These are phyloP conservation scores for Hyla sarda DNA, from an alignment of 2,113 vertebrate species.

Conservation along the genomic window DNA sequence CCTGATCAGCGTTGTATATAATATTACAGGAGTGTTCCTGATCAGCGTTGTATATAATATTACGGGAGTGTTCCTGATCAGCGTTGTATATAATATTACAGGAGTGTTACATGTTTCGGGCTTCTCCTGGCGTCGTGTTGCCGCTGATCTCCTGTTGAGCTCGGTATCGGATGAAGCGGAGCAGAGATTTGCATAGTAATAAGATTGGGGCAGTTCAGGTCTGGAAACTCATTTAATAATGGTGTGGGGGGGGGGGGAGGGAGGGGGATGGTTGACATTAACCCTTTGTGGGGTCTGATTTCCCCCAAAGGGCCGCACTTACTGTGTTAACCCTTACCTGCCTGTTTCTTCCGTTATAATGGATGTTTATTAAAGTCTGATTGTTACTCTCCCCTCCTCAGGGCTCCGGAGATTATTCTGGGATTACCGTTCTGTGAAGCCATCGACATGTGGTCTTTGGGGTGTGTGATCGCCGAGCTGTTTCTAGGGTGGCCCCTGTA, in stretches of 20 bases:
- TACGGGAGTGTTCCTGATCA: background rate
- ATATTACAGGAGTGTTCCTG: background rate
- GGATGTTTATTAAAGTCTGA: background rate
- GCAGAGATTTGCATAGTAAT: slow-evolving; percentile 5
- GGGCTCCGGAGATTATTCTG: slow-evolving; percentile 98
- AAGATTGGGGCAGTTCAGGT: background rate
- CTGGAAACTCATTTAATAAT: background rate
- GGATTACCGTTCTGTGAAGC: slow-evolving; percentile 97
- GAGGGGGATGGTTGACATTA: background rate
- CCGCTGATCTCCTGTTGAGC: background rate
- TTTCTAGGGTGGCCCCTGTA: slow-evolving; percentile 98
- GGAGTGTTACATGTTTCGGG: background rate
- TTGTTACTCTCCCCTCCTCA: slow-evolving; percentile 63
- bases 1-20: background rate
- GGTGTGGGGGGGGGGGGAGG: background rate
- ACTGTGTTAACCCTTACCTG: background rate
- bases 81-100: background rate
- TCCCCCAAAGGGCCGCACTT: no score
- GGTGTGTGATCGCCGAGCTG: slow-evolving; percentile 97
- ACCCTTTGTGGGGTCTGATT: background rate
- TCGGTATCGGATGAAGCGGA: background rate
- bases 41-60: background rate
- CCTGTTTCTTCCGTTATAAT: background rate
- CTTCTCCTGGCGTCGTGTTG: no score
- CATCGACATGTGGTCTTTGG: slow-evolving; percentile 99